Base-by-base conservation (phyloP, 1,140 invertebrate genomes). In the Matsumurasca onukii region DNA sequence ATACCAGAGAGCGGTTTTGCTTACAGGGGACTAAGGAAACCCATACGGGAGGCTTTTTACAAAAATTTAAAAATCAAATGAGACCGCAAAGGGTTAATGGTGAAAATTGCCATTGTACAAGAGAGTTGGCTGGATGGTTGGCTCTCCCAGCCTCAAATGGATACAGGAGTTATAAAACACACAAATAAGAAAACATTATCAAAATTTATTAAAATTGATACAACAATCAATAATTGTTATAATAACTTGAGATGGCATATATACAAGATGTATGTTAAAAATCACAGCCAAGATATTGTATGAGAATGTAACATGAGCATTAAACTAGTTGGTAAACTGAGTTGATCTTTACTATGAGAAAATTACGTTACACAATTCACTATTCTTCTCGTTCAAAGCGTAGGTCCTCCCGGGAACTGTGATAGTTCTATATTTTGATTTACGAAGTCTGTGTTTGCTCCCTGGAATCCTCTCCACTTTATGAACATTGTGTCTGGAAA, bases 361-460 rank as follows among this genome's bases (percentile, higher is more conserved):
- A 67, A 75, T 74, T 13, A 30, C 65, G 51, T 72, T 73, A 75
- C 91, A 94, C 85, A 92, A 89, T 77, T 92, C 87, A 76, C 88
- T 91, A 76, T 93, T 93, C 76, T 93, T 92, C 71, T 82, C 82
- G 76, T 93, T 92, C 15, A 93, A 82, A 1, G 86, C 82, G 76
- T 92, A 92, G 0, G 90, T 91, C 72, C 81, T 84, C 1, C 89
- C 91, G 1, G 91, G 84, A 13, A 88, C 74, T 39, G 75, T 71
- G 27, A 78, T 76, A 27, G 24, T 30, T 71, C 81, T 81, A 68
- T 82, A 82, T 69, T 82, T 82, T 0, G 83, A 83, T 72, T 87
- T 88, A 66, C 85, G 81, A 22, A 88, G 74, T 70, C 79, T 82
- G 71, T 90, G 86, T 71, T 89, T 87, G 69, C 85, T 89, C 5